A percentile compares a stretch with the other conserved stretches of the same genome.
Conservation (phyloP, 1,140 invertebrate species). For the Caerostris extrusa region DNA sequence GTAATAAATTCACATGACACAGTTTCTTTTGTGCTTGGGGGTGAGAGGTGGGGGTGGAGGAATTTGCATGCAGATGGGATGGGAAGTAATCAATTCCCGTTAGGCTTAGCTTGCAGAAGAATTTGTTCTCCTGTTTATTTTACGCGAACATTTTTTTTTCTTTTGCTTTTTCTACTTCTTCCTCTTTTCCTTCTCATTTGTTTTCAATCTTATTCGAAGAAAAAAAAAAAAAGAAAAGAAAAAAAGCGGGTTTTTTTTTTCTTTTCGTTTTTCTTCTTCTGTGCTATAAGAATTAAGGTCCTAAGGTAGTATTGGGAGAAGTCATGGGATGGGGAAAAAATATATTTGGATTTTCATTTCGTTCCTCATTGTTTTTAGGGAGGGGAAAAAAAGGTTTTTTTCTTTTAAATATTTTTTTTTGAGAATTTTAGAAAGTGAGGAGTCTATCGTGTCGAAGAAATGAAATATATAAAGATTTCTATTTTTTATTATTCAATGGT, state of each 20-base stretch:
- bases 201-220: slow-evolving; percentile 31
- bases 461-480: neutral
- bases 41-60: neutral
- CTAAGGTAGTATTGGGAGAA: neutral
- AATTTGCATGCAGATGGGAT: slow-evolving; percentile 28
- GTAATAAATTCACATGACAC: slow-evolving; percentile 49
- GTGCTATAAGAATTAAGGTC: neutral
- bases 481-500: neutral
- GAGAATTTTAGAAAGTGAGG: neutral
- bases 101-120: slow-evolving; percentile 20
- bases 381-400: neutral
- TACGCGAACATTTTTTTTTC: neutral
- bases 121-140: neutral
- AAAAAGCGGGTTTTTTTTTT: neutral
- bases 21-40: neutral
- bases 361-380: neutral
- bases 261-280: neutral
- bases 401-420: neutral
- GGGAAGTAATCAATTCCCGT: slow-evolving; percentile 44
- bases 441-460: neutral
- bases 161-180: neutral
- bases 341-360: slow-evolving; percentile 21
- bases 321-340: neutral
- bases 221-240: neutral
- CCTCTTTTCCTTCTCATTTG: slow-evolving; percentile 14